Evolutionary conservation across 35 echinoderm and acorn worm species (phyloP), one percentile per base, ranked within the genome.

Genomic region (Acanthaster planci): DNA sequence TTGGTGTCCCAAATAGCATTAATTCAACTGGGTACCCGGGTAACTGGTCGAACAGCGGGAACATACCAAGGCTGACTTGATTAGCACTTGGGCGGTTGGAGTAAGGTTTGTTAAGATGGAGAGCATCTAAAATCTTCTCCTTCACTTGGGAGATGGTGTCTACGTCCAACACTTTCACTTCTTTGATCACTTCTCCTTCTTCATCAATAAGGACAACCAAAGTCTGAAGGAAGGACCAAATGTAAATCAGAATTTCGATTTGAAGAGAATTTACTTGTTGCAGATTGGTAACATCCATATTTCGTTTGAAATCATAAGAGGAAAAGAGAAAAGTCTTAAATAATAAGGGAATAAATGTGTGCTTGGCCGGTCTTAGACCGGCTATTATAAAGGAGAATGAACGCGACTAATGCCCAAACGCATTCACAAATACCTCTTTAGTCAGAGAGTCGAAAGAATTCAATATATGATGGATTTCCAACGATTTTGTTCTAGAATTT

Each of bases 51-150:
- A 26, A 21, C 18, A 7, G 19, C 27, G 21, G 9, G 36, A 52
- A 59, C 87, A 85, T 93, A 97, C 94, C 94, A 32, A 97, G 67
- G 38, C 90, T 84, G 52, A 92, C 87, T 58, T 90, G 82, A 22
- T 40, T 60, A 7, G 87, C 58, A 39, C 26, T n/a, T 5, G 78
- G 68, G 21, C 94, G 67, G 39, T 27, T 17, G 1, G 90, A 92
- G 40, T 90, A 92, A 0, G 94, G 90, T 39, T 88, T 86, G 67
- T 92, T 91, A 37, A 78, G 52, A 80, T 90, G 80, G 17, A 97
- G 47, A 34, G 82, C 31, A 55, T 90, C 84, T 82, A 94, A 38
- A 12, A 94, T 89, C 50, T 86, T 90, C 14, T 90, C 84, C 67
- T 94, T 94, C 27, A 94, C 87, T 37, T 94, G 92, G n/a, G 87